These are phyloP conservation scores for Dinomys branickii DNA, from an alignment of 2,113 vertebrate genomes.

Conservation along the genomic window DNA sequence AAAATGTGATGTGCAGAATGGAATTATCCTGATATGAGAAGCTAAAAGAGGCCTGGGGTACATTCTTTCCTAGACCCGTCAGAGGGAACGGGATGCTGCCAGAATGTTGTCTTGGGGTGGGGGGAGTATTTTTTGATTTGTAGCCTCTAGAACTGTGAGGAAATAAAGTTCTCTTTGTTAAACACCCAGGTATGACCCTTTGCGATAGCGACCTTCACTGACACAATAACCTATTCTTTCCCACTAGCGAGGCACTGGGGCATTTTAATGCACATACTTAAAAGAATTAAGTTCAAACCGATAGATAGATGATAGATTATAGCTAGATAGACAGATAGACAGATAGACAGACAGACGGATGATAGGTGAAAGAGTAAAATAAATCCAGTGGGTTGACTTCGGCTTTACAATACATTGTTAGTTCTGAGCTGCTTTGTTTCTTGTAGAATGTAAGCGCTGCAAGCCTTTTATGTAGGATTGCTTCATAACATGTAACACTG, in stretches of 20 bases:
- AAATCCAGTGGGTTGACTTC: neutral
- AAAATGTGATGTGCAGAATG: neutral
- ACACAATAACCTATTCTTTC: neutral
- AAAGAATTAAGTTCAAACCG: neutral
- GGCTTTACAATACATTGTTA: neutral
- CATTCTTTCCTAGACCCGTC: neutral
- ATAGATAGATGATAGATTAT: neutral
- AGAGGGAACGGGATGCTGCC: neutral
- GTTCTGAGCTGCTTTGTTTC: neutral
- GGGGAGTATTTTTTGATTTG: neutral
- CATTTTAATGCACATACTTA: neutral
- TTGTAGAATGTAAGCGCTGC: neutral
- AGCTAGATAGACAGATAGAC: neutral
- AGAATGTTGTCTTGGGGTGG: no score
- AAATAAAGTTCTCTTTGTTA: neutral
- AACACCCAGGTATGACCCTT: neutral
- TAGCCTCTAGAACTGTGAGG: neutral
- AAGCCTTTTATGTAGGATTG: neutral
- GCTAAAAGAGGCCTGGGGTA: neutral
- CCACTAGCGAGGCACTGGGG: neutral
- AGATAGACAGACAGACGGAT: no score
- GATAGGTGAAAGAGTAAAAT: no score
- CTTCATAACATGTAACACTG: constrained; percentile 56
- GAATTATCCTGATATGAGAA: neutral
- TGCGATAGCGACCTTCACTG: neutral